Base-by-base conservation (phyloP, 2,113 vertebrate species). In the Opisthocomus hoazin region DNA sequence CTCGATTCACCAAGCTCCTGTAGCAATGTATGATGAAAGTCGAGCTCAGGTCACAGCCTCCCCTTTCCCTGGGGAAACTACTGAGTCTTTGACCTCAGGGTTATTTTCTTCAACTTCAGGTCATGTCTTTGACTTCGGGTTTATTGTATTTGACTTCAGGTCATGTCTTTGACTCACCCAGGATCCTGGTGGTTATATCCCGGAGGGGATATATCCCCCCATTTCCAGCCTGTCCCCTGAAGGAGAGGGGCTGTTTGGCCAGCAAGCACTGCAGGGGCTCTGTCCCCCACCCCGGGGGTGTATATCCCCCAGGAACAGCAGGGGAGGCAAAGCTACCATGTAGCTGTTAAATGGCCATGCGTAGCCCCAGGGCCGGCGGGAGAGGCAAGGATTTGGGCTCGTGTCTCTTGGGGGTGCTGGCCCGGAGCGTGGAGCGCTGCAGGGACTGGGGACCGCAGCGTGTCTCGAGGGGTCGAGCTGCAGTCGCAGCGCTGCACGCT, bases 341-440 rank as follows among this genome's bases (percentile, higher is more conserved):
- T 1, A 27, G 56, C 12, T 58, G 11, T 45, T 70, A 9, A 81
- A 15, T 37, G 64, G 45, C 36, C 29, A 19, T 2, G 2, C 22
- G 69, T 48, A n/a, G 27, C 50, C 24, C 14, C 5, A 23, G n/a
- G 60, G 23, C 45, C 8, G 18, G 29, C 0, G 3, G 48, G 24
- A 68, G 68, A 69, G 20, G 37, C 27, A 32, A 76, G n/a, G 66
- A 36, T 74, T 68, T 68, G 24, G 56, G 51, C 16, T 91, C 2
- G 2, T 22, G 56, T 54, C 51, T 84, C n/a, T 41, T 34, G 30
- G 32, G 17, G 27, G 4, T 60, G 60, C 70, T 75, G 34, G 56
- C 37, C n/a, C 2, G 2, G 46, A 71, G 16, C 2, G 3, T 11
- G 21, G 37, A 48, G 43, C 0, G 0, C 27, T 56, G 64, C 1